Conservation (phyloP, 2,888 invertebrate genomes). For the Pristionchus mayeri region DNA sequence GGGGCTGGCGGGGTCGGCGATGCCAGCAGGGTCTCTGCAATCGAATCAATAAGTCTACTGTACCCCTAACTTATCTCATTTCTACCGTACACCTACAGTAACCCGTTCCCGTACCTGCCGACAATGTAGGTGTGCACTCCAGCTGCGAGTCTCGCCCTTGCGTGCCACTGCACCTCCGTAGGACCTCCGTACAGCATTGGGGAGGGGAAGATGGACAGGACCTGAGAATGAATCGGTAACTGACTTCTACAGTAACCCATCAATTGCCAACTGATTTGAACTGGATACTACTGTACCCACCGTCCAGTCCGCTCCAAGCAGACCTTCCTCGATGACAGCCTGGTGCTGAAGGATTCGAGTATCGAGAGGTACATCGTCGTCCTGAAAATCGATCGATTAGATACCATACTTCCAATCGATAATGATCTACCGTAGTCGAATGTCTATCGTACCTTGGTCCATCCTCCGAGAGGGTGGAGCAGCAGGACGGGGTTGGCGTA, state of each 20-base stretch:
- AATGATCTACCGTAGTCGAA: not conserved
- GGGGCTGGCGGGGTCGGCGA: constrained; percentile 90
- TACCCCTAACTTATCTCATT: not conserved
- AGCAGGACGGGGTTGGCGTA: constrained; percentile 94
- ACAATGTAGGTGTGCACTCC: constrained; percentile 99
- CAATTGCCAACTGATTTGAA: not conserved
- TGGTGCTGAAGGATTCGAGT: constrained; percentile 89
- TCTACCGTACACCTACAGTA: not conserved
- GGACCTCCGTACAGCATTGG: constrained; percentile 99
- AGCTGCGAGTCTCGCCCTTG: constrained; percentile 88
- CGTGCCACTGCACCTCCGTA: constrained; percentile 85
- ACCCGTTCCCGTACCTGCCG: constrained; percentile 79
- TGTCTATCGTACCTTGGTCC: constrained; percentile 52
- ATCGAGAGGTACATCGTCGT: constrained; percentile 89
- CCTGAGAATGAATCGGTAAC: constrained; percentile 76
- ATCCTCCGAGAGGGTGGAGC: constrained; percentile 87
- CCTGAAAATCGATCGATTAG: no score
- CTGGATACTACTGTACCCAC: constrained; percentile 77
- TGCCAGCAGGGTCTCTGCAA: constrained; percentile 93
- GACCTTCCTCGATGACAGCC: constrained; percentile 79
- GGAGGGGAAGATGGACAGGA: constrained; percentile 99
- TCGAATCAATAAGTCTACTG: not conserved
- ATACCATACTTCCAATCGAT: no score
- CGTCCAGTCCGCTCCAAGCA: constrained; percentile 87
- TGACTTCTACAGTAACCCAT: not conserved